These are phyloP conservation scores for Masnerella sp. DNA, from an alignment of 2,888 invertebrate species.

Conservation along the genomic window DNA sequence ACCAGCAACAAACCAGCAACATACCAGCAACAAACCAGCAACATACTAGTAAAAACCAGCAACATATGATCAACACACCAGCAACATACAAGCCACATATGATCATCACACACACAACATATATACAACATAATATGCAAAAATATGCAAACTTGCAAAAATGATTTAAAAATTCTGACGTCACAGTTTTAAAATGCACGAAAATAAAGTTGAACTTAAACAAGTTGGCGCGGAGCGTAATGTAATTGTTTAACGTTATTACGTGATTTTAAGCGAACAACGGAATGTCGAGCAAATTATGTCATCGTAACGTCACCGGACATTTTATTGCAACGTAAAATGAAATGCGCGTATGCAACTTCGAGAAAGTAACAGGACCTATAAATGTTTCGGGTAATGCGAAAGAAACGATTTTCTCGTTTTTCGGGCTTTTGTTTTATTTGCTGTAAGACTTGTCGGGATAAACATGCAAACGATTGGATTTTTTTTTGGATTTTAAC, in stretches of 20 bases:
- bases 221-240: background rate
- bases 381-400: background rate
- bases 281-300: background rate
- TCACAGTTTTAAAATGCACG: constrained; percentile 17
- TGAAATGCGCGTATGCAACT: constrained; percentile 9
- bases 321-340: constrained; percentile 28
- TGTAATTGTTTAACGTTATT: constrained; percentile 19
- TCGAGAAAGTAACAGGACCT: background rate
- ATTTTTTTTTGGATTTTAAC: too few relatives aligned
- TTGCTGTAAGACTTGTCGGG: too few relatives aligned
- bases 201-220: constrained; percentile 14
- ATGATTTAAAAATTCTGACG: constrained; percentile 9
- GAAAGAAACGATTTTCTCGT: background rate
- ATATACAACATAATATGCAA: too few relatives aligned
- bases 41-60: too few relatives aligned
- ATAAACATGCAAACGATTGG: too few relatives aligned
- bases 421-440: background rate
- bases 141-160: background rate
- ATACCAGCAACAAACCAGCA: too few relatives aligned
- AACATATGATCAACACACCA: too few relatives aligned
- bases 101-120: too few relatives aligned
- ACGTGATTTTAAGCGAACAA: constrained; percentile 12
- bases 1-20: too few relatives aligned
- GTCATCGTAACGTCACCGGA: constrained; percentile 4
- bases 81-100: too few relatives aligned